phyloP scores from a whole-genome alignment of 2,113 vertebrate genomes.

The Fregetta grallaria region DNA sequence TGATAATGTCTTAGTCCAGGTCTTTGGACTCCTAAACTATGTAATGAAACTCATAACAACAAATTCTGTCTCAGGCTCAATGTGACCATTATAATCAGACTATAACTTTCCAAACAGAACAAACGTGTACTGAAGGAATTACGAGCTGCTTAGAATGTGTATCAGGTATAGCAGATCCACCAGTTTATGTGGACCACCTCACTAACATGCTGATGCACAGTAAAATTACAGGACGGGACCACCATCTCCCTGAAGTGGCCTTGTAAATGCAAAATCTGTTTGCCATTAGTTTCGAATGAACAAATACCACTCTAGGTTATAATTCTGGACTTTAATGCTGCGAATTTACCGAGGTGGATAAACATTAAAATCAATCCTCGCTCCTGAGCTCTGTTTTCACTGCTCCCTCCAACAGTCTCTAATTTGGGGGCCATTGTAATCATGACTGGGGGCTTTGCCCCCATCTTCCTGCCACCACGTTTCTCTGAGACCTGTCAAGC shows the following conservation, averaged over 20 bases:
- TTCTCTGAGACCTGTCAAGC: slow-evolving; percentile 50
- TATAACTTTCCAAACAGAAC: neutral
- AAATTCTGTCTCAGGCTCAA: neutral
- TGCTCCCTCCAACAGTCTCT: neutral
- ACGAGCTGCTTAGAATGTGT: neutral
- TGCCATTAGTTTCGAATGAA: neutral
- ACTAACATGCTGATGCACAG: neutral
- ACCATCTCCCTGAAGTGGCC: neutral
- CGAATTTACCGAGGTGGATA: neutral
- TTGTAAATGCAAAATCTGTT: neutral
- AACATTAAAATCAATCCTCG: neutral
- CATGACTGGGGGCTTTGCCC: neutral
- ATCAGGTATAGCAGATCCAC: neutral
- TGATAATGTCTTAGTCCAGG: neutral
- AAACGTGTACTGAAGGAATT: slow-evolving; percentile 16
- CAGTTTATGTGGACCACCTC: neutral
- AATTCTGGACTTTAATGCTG: neutral
- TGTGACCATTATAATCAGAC: neutral
- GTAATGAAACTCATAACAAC: slow-evolving; percentile 12
- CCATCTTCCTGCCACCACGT: slow-evolving; percentile 33
- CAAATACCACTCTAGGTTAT: neutral
- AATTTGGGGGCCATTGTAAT: slow-evolving; percentile 41
- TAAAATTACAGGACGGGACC: neutral
- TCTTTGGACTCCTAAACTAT: neutral
- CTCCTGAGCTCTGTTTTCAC: neutral